Conservation (phyloP, 2,888 invertebrate genomes). For the Fissipunctia ypsillon region DNA sequence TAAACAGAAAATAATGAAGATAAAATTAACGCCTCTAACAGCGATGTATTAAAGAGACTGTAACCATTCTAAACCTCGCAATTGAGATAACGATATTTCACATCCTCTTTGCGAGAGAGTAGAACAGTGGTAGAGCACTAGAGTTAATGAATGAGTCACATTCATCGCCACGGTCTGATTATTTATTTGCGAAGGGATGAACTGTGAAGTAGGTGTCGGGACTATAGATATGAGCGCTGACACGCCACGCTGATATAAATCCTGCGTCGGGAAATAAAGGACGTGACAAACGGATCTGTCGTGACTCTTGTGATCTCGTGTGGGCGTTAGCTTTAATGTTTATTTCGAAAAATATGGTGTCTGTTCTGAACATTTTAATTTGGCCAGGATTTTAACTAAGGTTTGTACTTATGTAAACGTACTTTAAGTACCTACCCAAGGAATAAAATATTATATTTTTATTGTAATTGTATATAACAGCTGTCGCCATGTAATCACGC, state of each 20-base stretch:
- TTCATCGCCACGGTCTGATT: slow-evolving; percentile 38
- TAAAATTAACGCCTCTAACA: slow-evolving; percentile 4
- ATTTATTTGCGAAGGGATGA: slow-evolving; percentile 55
- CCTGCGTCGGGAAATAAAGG: slow-evolving; percentile 41
- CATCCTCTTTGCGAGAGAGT: slow-evolving; percentile 8
- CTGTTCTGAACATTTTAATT: slow-evolving; percentile 27
- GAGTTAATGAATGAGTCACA: slow-evolving; percentile 53
- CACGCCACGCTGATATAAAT: slow-evolving; percentile 53
- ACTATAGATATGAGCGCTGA: slow-evolving; percentile 53
- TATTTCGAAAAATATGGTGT: slow-evolving; percentile 32
- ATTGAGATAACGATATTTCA: slow-evolving; percentile 38
- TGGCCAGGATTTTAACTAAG: too few species aligned
- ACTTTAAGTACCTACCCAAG: too few species aligned
- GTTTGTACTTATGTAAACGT: too few species aligned
- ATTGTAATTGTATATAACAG: slow-evolving; percentile 20
- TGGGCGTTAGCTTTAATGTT: slow-evolving; percentile 18
- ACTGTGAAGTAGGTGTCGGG: slow-evolving; percentile 42
- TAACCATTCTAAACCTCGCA: slow-evolving; percentile 22
- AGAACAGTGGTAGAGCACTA: slow-evolving; percentile 27
- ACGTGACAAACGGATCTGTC: slow-evolving; percentile 42
- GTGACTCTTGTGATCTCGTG: slow-evolving; percentile 25
- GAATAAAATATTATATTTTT: too few species aligned
- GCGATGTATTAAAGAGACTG: neutral
- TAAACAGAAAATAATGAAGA: slow-evolving; percentile 2
- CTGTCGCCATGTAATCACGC: slow-evolving; percentile 15